phyloP scores from a whole-genome alignment of 1,140 invertebrate species.

The Drosophila serrata region DNA sequence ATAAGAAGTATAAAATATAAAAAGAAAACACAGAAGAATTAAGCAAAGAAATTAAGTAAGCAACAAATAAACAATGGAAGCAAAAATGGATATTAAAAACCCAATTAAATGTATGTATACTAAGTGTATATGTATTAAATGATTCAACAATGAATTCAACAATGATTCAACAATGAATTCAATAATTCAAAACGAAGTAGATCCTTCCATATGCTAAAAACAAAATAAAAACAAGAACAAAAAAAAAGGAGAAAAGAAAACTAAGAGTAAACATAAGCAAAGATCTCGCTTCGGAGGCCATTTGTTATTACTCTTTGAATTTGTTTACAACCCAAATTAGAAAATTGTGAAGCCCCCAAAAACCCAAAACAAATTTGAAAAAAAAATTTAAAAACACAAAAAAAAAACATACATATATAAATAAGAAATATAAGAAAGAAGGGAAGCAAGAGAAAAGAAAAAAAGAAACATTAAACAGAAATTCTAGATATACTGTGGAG shows the following conservation, averaged over 20 bases:
- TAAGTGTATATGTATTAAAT: slow-evolving; percentile 44
- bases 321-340: slow-evolving; percentile 50
- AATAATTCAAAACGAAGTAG: slow-evolving; percentile 58
- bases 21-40: slow-evolving; percentile 2
- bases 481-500: slow-evolving; percentile 57
- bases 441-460: slow-evolving; percentile 5
- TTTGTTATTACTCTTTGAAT: slow-evolving; percentile 50
- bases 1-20: slow-evolving; percentile 2
- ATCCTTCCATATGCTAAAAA: slow-evolving; percentile 70
- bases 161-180: slow-evolving; percentile 2
- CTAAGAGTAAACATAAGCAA: slow-evolving; percentile 22
- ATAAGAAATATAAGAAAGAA: slow-evolving; percentile 2
- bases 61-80: slow-evolving; percentile 16
- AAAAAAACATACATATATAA: background rate
- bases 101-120: slow-evolving; percentile 32
- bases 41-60: slow-evolving; percentile 29
- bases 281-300: slow-evolving; percentile 36
- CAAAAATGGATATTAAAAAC: slow-evolving; percentile 2
- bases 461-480: slow-evolving; percentile 33
- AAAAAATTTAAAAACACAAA: background rate
- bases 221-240: background rate
- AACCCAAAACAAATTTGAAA: background rate
- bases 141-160: slow-evolving; percentile 10
- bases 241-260: slow-evolving; percentile 13
- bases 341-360: slow-evolving; percentile 31